Evolutionary conservation across 2,888 invertebrate genomes (phyloP), one percentile per base, ranked within the genome.

Genomic region (Nomada ferruginata): DNA sequence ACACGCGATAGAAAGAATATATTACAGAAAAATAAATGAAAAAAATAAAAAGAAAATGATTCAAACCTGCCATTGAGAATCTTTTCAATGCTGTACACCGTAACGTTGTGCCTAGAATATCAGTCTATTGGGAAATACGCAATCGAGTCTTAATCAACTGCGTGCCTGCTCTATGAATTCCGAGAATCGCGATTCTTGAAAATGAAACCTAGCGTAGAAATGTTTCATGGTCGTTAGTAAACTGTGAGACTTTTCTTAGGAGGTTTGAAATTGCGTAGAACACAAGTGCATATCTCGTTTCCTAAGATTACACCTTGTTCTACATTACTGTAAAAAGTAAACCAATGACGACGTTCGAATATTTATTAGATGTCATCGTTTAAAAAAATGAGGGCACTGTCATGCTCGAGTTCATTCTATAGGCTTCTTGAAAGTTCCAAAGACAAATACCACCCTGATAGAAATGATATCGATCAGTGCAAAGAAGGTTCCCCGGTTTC

Each of bases 71-170:
- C 20, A 47, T 47, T 47, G 47, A 7, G 36, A 36, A 10, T 68
- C 42, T 68, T 44, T 53, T 42, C 53, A 55, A 68, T 47, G 44
- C 20, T 57, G 11, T 9, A 23, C 11, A 57, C 9, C 68, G 36
- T 23, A 23, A 64, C 57, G 1, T 4, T 5, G 42, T 15, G 44
- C 10, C n/a, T 57, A 13, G 57, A 69, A 57, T 69, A 69, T 69
- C 57, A 44, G 47, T 57, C 57, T 7, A 10, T 2, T 1, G 44
- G 4, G 44, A 26, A 23, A 42, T 47, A 26, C 57, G 52, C n/a
- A 36, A 64, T 64, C 18, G 66, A 68, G 44, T 68, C 42, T 55
- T 57, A 69, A 57, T 69, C 68, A 29, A 44, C 26, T 11, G 23
- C 29, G 7, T 55, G 44, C 26, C 23, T 9, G 15, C 23, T 23